phyloP scores from a whole-genome alignment of 2,113 vertebrate species.

The Turnix velox region DNA sequence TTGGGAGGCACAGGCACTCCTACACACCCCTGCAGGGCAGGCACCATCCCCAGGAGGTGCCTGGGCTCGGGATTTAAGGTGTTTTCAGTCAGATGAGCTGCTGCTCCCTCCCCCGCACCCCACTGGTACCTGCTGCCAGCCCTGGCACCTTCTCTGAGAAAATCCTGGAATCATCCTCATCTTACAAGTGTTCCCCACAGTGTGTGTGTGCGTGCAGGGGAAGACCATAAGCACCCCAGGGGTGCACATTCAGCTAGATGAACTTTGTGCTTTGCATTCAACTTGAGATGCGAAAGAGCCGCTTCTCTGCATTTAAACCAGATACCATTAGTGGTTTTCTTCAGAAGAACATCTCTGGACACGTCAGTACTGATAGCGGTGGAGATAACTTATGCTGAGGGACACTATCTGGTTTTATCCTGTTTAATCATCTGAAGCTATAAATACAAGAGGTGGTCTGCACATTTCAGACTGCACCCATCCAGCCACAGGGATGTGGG shows the following conservation, averaged over 20 bases:
- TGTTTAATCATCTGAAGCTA: not conserved
- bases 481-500: not conserved
- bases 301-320: not conserved
- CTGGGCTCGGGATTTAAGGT: not conserved
- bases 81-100: not conserved
- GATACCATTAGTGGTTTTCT: not conserved
- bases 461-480: not conserved
- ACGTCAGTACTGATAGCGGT: not conserved
- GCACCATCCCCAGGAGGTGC: not conserved
- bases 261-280: not conserved
- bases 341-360: not conserved
- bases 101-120: not conserved
- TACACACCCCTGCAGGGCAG: not conserved
- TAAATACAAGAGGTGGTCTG: not conserved
- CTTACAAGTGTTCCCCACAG: too few relatives aligned
- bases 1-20: accelerated
- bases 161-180: not conserved
- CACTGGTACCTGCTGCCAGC: not conserved
- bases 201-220: too few relatives aligned
- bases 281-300: not conserved
- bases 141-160: not conserved
- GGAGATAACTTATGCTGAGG: too few relatives aligned
- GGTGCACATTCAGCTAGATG: not conserved
- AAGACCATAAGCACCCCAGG: not conserved
- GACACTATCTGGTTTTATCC: accelerated